phyloP scores from a whole-genome alignment of 2,113 vertebrate species.

The Sitta europaea region DNA sequence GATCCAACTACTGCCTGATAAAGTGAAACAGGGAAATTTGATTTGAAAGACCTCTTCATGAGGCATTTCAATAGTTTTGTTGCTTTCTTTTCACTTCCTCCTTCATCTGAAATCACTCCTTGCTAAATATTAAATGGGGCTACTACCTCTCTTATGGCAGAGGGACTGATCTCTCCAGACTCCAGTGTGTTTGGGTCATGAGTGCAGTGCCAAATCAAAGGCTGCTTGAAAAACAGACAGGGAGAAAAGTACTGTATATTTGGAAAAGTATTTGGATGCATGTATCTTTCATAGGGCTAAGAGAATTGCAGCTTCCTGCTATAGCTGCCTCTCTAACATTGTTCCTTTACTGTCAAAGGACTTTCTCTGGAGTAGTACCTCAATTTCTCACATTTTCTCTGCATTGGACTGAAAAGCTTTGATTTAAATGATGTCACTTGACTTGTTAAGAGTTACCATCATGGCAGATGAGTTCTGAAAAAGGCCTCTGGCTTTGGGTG shows the following conservation, averaged over 20 bases:
- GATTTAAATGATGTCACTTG: not conserved
- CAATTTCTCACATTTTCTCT: not conserved
- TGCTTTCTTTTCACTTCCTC: not conserved
- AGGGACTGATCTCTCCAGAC: not conserved
- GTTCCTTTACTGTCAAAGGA: not conserved
- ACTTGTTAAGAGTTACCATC: not conserved
- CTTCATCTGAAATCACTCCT: not conserved
- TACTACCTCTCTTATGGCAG: not conserved
- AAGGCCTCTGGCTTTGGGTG: not conserved
- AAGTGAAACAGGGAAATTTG: not conserved
- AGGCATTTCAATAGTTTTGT: not conserved
- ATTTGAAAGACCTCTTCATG: not conserved
- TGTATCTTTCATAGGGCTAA: fast-evolving
- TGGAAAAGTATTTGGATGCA: fast-evolving
- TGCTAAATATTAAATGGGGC: not conserved
- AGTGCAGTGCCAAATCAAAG: not conserved
- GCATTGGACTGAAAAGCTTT: not conserved
- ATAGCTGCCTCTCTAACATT: not conserved
- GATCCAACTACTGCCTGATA: not conserved
- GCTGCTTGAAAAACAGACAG: not conserved
- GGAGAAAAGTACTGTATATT: not conserved
- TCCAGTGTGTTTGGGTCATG: fast-evolving
- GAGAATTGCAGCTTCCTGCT: not conserved
- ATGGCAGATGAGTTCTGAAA: not conserved
- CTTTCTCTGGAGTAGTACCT: not conserved